These are phyloP conservation scores for Elysia crispata DNA, from an alignment of 2,888 invertebrate species.

Conservation along the genomic window DNA sequence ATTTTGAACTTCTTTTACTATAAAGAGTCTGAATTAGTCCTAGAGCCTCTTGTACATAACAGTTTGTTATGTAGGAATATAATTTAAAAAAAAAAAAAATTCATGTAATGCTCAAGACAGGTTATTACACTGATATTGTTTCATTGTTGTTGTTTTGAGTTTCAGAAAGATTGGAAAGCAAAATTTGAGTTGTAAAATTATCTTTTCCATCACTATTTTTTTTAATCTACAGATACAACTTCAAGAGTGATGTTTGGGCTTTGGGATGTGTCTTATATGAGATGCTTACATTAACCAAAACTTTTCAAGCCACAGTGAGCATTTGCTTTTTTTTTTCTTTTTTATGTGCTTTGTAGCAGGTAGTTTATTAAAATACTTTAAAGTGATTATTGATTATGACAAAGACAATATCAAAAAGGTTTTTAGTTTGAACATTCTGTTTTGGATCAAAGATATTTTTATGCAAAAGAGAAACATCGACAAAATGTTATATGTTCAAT, in stretches of 20 bases:
- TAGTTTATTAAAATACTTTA: conserved; percentile 69
- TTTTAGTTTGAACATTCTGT: not conserved
- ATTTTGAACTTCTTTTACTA: too few relatives aligned
- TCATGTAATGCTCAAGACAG: too few relatives aligned
- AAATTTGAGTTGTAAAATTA: not conserved
- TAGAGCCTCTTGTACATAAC: too few relatives aligned
- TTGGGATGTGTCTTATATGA: conserved; percentile 76
- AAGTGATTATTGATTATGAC: conserved; percentile 71
- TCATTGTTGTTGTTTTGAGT: not conserved
- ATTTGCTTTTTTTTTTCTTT: not conserved
- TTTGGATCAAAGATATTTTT: too few relatives aligned
- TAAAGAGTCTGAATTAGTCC: too few relatives aligned
- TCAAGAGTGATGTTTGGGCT: conserved; percentile 77
- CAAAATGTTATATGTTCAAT: too few relatives aligned
- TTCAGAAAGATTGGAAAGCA: not conserved
- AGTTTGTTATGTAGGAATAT: too few relatives aligned
- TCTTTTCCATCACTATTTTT: conserved; percentile 13
- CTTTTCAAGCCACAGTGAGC: conserved; percentile 76
- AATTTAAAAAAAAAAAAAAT: too few relatives aligned
- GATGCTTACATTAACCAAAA: conserved; percentile 71
- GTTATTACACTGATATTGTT: not conserved
- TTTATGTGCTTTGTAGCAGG: not conserved
- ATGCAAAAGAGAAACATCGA: too few relatives aligned
- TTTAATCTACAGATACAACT: conserved; percentile 68
- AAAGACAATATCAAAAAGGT: too few relatives aligned